A percentile compares a stretch with the other conserved stretches of the same genome.
phyloP scores from a whole-genome alignment of 1,140 invertebrate genomes.

The Pogonognathellus flavescens region DNA sequence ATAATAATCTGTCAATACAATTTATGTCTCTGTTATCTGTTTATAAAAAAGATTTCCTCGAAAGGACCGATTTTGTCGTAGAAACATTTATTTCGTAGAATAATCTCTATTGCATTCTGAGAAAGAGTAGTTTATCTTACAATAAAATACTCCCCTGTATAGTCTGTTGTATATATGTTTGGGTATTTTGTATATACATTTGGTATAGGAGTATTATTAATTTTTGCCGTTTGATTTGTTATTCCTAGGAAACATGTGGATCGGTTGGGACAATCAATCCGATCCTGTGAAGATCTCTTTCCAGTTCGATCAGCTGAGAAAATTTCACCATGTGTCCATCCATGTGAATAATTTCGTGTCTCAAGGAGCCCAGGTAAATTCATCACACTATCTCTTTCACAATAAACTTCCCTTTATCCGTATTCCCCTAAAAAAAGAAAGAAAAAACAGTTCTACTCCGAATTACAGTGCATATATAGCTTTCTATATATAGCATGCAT shows the following conservation, averaged over 20 bases:
- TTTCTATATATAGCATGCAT: no score
- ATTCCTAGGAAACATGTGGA: slow-evolving; percentile 65
- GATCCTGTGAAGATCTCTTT: slow-evolving; percentile 64
- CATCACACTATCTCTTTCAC: background rate
- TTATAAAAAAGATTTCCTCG: no score
- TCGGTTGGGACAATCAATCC: slow-evolving; percentile 64
- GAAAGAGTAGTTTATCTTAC: no score
- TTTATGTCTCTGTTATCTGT: no score
- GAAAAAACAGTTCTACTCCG: no score
- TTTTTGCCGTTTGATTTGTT: slow-evolving; percentile 18
- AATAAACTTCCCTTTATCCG: background rate
- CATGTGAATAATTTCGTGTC: slow-evolving; percentile 67
- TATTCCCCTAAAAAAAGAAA: no score
- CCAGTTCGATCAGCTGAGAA: slow-evolving; percentile 65
- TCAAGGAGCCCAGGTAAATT: slow-evolving; percentile 66
- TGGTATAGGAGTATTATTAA: background rate
- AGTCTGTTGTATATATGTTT: background rate
- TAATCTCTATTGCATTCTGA: no score
- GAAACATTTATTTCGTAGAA: no score
- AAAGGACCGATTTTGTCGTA: no score
- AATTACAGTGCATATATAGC: no score
- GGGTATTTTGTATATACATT: background rate
- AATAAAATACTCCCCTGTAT: background rate
- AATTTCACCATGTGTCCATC: slow-evolving; percentile 65
- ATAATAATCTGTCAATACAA: no score